Percentiles rank a stretch among this genome's conserved stretches.
Conservation (phyloP, 2,888 invertebrate genomes). For the Cacoxenus indagator region DNA sequence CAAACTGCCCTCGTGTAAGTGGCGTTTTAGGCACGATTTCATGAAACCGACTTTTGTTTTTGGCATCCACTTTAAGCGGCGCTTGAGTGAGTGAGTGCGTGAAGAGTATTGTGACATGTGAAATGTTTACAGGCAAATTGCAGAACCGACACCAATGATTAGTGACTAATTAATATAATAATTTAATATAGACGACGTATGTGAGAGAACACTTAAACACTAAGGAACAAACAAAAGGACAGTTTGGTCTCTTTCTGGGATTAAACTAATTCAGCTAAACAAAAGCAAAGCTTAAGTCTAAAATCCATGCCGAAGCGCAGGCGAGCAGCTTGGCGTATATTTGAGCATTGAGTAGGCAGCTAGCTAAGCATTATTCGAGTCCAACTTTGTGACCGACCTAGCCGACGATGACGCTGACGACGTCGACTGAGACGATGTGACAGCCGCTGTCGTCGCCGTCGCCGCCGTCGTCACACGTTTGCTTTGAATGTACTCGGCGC, state of each 20-base stretch:
- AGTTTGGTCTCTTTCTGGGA: too few relatives aligned
- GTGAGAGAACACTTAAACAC: neutral
- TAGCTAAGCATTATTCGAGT: neutral
- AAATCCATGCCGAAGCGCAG: neutral
- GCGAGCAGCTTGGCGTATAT: too few relatives aligned
- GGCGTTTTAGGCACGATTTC: too few relatives aligned
- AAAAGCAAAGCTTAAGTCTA: slow-evolving; percentile 1
- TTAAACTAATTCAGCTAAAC: neutral
- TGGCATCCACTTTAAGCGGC: too few relatives aligned
- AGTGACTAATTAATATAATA: neutral
- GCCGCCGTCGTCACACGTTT: slow-evolving; percentile 61
- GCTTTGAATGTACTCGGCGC: slow-evolving; percentile 67
- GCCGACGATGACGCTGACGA: neutral
- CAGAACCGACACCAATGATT: slow-evolving; percentile 9
- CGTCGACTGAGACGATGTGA: too few relatives aligned
- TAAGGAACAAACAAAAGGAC: neutral
- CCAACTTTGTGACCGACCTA: neutral
- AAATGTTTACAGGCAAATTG: too few relatives aligned
- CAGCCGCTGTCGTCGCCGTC: neutral
- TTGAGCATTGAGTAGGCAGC: neutral
- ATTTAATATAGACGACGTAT: neutral
- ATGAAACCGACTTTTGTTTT: too few relatives aligned
- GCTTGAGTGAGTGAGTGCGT: too few relatives aligned
- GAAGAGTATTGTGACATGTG: too few relatives aligned
- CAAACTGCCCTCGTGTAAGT: too few relatives aligned